Percentiles rank a stretch among this genome's conserved stretches.
These are phyloP conservation scores for Diogma glabrata DNA, from an alignment of 2,888 invertebrate species.

Conservation along the genomic window DNA sequence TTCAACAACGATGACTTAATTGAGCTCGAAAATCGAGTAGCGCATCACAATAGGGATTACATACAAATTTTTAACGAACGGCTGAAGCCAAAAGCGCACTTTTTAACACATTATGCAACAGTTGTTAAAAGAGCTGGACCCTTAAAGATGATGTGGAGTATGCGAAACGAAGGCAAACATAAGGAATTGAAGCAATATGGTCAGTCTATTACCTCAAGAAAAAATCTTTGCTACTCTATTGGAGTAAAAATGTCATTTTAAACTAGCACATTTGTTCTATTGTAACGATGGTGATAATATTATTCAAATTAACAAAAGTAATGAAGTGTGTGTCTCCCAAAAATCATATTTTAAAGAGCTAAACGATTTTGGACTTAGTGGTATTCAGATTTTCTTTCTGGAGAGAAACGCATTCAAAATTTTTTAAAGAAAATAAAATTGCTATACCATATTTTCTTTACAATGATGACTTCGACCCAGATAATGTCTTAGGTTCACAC, in stretches of 20 bases:
- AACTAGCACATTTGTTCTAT: not conserved
- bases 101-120: not conserved
- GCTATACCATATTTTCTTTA: no score
- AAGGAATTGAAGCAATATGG: not conserved
- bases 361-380: not conserved
- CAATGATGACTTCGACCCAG: not conserved
- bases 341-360: not conserved
- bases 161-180: not conserved
- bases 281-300: not conserved
- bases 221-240: not conserved
- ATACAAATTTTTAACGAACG: not conserved
- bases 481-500: not conserved
- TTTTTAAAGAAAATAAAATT: not conserved
- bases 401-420: not conserved
- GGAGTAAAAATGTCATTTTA: not conserved
- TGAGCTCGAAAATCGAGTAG: not conserved
- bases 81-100: not conserved
- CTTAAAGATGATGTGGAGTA: not conserved
- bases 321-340: not conserved
- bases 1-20: not conserved
- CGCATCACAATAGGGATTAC: not conserved
- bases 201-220: not conserved
- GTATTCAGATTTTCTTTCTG: not conserved
- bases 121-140: not conserved
- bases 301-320: not conserved